Base-by-base conservation (phyloP, 2,888 invertebrate genomes). In the Drosophila kokeensis region DNA sequence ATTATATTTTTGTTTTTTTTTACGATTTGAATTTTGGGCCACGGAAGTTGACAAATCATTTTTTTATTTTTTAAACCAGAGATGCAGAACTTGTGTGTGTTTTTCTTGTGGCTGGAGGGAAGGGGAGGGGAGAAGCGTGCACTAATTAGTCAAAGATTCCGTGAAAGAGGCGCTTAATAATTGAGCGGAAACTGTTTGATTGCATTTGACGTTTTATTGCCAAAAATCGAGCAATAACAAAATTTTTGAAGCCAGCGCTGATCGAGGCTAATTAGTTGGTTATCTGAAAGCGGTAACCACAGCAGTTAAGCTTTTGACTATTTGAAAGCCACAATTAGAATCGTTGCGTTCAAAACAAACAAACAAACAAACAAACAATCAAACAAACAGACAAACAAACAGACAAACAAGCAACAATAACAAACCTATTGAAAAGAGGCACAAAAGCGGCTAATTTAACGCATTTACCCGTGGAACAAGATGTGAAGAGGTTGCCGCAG, bases 381-480 rank as follows among this genome's bases (percentile, higher is more conserved):
- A n/a, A n/a, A n/a, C n/a, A n/a, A n/a, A n/a, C n/a, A n/a, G n/a
- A n/a, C 29, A 40, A 15, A 55, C 55, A 40, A 29, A 27, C 27
- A 18, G 27, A 29, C 54, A 54, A 57, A 49, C 55, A 53, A 38
- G 32, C 24, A 62, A 60, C 48, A 53, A 52, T 49, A 59, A 80
- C 50, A 48, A 58, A 32, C 36, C 40, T 42, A 73, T 57, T 53
- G 50, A 72, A 57, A 38, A 75, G 53, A 69, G 67, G 72, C 79
- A 86, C 88, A 89, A 91, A 82, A 81, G 90, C 82, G 82, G 83
- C 79, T 87, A 83, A 91, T 90, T 90, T 86, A 89, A 91, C 88
- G 90, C 91, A 89, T 91, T 87, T 87, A 82, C 79, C 71, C 76
- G 27, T 66, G 40, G 59, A 50, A 54, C 49, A 62, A 69, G 66